Conservation (phyloP, 1,140 invertebrate genomes). For the Pygmarrhopalites habei region DNA sequence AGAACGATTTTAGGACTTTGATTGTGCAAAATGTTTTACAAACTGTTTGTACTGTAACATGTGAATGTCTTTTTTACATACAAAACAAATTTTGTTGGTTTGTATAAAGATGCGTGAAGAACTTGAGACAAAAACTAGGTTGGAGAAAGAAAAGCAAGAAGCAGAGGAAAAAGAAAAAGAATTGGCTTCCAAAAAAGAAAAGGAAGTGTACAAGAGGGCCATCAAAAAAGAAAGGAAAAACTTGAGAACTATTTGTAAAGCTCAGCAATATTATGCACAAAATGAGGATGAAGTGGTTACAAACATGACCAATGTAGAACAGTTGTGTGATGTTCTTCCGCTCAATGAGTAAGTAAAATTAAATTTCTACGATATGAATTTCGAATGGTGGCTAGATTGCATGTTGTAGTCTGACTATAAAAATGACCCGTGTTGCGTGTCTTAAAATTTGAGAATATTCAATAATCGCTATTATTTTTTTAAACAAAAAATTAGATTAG, state of each 20-base stretch:
- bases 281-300: slow-evolving; percentile 62
- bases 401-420: slow-evolving; percentile 7
- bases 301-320: slow-evolving; percentile 83
- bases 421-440: too few species aligned
- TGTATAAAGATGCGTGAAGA: slow-evolving; percentile 46
- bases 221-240: slow-evolving; percentile 80
- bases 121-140: slow-evolving; percentile 55
- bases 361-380: too few species aligned
- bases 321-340: slow-evolving; percentile 73
- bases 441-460: too few species aligned
- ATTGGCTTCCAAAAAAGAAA: slow-evolving; percentile 76
- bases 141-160: slow-evolving; percentile 74
- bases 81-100: neutral
- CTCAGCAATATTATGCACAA: slow-evolving; percentile 75
- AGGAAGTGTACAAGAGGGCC: slow-evolving; percentile 71
- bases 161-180: slow-evolving; percentile 68
- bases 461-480: too few species aligned
- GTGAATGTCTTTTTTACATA: too few species aligned
- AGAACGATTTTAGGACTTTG: too few species aligned
- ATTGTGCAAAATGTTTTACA: too few species aligned
- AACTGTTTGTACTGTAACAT: too few species aligned
- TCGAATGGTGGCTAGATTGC: neutral
- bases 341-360: slow-evolving; percentile 41
- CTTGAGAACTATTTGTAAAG: slow-evolving; percentile 74
- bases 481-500: too few species aligned